A percentile compares a stretch with the other conserved stretches of the same genome.
These are phyloP conservation scores for Nomada ferruginata DNA, from an alignment of 2,888 invertebrate species.

Conservation along the genomic window DNA sequence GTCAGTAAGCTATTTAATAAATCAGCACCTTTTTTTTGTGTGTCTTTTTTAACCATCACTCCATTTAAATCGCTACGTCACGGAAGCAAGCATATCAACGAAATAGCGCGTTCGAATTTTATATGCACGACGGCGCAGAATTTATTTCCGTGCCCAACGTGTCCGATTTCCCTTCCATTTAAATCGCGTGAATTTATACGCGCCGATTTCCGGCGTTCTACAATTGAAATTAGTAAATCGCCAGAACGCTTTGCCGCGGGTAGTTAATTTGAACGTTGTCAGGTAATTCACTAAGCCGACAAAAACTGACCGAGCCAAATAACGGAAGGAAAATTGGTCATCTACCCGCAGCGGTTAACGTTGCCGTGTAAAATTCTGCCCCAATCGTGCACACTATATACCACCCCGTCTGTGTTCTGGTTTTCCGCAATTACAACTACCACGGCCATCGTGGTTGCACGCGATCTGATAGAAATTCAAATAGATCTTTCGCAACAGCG, in stretches of 20 bases:
- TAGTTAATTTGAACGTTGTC: conserved; percentile 34
- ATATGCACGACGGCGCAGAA: not conserved
- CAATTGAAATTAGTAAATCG: conserved; percentile 51
- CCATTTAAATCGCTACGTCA: no score
- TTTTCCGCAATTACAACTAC: conserved; percentile 30
- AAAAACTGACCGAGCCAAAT: conserved; percentile 23
- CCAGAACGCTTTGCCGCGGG: conserved; percentile 6
- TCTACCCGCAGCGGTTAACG: conserved; percentile 17
- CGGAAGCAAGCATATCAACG: not conserved
- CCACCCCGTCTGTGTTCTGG: conserved; percentile 8
- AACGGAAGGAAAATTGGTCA: conserved; percentile 43
- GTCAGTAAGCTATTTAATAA: no score
- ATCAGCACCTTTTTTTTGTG: no score
- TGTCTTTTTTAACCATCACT: no score
- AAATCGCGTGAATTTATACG: conserved; percentile 28
- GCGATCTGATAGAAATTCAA: conserved; percentile 35
- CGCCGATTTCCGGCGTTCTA: conserved; percentile 19
- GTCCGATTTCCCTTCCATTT: conserved; percentile 18
- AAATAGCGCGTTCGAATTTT: conserved; percentile 27
- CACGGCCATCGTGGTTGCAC: not conserved
- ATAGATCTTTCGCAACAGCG: conserved; percentile 22
- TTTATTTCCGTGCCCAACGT: conserved; percentile 10
- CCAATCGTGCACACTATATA: not conserved
- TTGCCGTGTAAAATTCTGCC: conserved; percentile 14
- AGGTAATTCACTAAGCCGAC: conserved; percentile 40